Evolutionary conservation across 2,888 invertebrate genomes (phyloP), one percentile per base, ranked within the genome.

Genomic region (Drosophila meridiana): DNA sequence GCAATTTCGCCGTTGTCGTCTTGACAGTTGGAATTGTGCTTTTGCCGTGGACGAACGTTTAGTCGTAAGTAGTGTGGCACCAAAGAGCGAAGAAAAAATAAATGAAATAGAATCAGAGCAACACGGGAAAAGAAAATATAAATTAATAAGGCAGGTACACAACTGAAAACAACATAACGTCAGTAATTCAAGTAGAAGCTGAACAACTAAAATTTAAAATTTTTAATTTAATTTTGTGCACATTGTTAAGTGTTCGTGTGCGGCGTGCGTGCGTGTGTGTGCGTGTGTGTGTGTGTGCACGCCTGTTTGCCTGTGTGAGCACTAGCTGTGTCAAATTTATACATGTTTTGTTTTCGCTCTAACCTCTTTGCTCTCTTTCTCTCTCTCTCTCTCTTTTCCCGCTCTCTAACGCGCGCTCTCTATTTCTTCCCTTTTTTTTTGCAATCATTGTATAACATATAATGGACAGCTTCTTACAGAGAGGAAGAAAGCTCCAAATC

Each of bases 11-110:
- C 77, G 72, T 52, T 53, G 67, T 60, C 71, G 67, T 77, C 78
- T 76, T 80, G 83, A 60, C 87, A 86, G 87, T 90, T 74, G 72
- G 70, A 77, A 74, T 80, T 80, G 89, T 90, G 89, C 86, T 87
- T 87, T 78, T 88, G 89, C 70, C 61, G 69, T 61, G 59, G 68
- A 59, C 56, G 64, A 82, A 81, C 81, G 79, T 78, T 62, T 65
- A 48, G 70, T 80, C 73, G 86, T 80, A 63, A 69, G 63, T 61
- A 69, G 74, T 11, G 50, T 52, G 50, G 11, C 5, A 6, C 9
- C 66, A 74, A 73, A 83, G 63, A 74, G 70, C 69, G 56, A 56
- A 45, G 63, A 68, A 53, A 52, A 32, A 73, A 47, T 30, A 57
- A 34, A 48, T 20, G 30, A 59, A 69, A 61, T 52, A 63, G 61